These are phyloP conservation scores for Drosophila pachea DNA, from an alignment of 1,140 invertebrate genomes.

Conservation along the genomic window DNA sequence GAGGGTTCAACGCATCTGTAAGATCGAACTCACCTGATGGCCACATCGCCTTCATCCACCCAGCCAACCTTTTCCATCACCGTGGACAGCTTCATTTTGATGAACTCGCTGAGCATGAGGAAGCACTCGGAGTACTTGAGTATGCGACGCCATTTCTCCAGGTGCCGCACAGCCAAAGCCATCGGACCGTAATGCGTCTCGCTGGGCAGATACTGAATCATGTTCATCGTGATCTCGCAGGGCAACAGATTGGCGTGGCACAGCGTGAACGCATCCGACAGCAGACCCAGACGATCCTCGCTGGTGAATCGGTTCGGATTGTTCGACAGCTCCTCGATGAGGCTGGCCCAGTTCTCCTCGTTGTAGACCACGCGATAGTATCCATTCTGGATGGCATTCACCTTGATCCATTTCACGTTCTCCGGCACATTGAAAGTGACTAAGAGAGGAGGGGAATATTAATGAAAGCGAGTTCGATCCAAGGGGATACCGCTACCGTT, in stretches of 20 bases:
- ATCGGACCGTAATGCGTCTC: constrained; percentile 88
- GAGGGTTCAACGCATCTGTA: no score
- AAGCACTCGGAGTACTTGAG: constrained; percentile 85
- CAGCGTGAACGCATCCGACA: constrained; percentile 88
- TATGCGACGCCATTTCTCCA: constrained; percentile 84
- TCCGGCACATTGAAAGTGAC: constrained; percentile 84
- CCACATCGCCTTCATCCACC: constrained; percentile 84
- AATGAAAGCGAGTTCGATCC: no score
- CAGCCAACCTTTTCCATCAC: constrained; percentile 84
- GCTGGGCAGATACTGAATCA: constrained; percentile 85
- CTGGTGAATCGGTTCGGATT: constrained; percentile 85
- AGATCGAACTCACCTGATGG: constrained; percentile 81
- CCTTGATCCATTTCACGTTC: constrained; percentile 88
- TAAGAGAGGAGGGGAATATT: constrained; percentile 56
- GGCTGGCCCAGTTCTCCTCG: constrained; percentile 85
- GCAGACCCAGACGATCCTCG: constrained; percentile 84
- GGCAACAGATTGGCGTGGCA: constrained; percentile 86
- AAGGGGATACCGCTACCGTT: no score
- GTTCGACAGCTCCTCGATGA: constrained; percentile 84
- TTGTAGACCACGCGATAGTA: constrained; percentile 94
- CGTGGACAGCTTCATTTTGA: constrained; percentile 82
- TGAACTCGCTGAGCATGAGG: constrained; percentile 83
- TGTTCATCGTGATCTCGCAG: constrained; percentile 83
- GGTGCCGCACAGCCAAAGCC: constrained; percentile 84
- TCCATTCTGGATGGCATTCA: constrained; percentile 91